Percentiles rank a stretch among this genome's conserved stretches.
Evolutionary conservation across 2,797 vertebrate genomes (phyloP).

Genomic region (Spinibarbus caldwelli): DNA sequence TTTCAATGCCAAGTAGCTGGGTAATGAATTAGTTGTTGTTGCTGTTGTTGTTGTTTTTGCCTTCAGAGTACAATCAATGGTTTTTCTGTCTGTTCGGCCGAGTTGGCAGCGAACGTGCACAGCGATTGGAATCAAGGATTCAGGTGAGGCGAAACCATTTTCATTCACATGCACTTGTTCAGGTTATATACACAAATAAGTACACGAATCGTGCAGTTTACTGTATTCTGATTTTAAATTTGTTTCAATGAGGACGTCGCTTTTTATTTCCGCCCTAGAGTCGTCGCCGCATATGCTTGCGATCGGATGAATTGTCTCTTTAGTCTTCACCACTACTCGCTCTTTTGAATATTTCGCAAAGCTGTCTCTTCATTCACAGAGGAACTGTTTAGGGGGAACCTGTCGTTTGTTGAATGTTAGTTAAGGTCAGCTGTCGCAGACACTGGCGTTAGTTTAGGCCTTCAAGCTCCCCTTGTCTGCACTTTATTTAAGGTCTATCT

Average conservation of each 20-base stretch:
- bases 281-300: constrained; percentile 27
- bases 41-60: constrained; percentile 13
- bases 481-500: constrained; percentile 78
- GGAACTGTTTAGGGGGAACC: constrained; percentile 29
- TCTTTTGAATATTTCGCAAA: constrained; percentile 49
- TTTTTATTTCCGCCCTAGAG: constrained; percentile 13
- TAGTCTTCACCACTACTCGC: constrained; percentile 49
- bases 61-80: constrained; percentile 55
- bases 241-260: not conserved
- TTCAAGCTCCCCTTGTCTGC: constrained; percentile 71
- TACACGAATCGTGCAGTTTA: constrained; percentile 58
- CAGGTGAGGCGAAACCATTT: constrained; percentile 24
- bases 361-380: constrained; percentile 37
- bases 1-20: constrained; percentile 56
- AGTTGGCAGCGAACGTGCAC: not conserved
- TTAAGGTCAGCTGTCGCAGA: constrained; percentile 56
- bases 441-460: constrained; percentile 68
- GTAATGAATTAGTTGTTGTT: constrained; percentile 36
- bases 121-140: not conserved
- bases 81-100: constrained; percentile 34
- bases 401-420: constrained; percentile 62
- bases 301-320: constrained; percentile 33
- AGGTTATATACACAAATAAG: not conserved
- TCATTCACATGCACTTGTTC: constrained; percentile 22
- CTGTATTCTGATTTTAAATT: constrained; percentile 55